These are phyloP conservation scores for Physeter macrocephalus DNA, from an alignment of 2,113 vertebrate genomes.

Conservation along the genomic window DNA sequence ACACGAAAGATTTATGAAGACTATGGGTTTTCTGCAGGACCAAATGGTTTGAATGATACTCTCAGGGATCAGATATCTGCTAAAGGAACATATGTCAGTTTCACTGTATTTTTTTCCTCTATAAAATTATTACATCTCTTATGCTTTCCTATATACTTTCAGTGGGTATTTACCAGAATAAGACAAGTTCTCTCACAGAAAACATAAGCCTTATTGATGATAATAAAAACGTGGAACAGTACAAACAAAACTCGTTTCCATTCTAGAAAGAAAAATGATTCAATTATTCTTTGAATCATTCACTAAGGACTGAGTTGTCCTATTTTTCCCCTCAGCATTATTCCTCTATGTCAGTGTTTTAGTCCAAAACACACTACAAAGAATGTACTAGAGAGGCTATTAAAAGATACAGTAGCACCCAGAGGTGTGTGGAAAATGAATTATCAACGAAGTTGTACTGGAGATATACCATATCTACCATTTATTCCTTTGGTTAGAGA, in stretches of 20 bases:
- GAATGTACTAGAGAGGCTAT: background rate
- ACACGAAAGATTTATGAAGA: conserved; percentile 32
- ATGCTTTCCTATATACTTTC: conserved; percentile 46
- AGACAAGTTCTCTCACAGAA: conserved; percentile 19
- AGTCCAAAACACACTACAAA: conserved; percentile 34
- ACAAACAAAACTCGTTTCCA: background rate
- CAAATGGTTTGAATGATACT: conserved; percentile 30
- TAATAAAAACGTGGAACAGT: conserved; percentile 58
- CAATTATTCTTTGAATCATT: conserved; percentile 43
- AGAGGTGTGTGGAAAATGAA: conserved; percentile 36
- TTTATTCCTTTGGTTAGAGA: background rate
- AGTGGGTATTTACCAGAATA: conserved; percentile 31
- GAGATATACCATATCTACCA: background rate
- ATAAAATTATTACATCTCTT: conserved; percentile 3
- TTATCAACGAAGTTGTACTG: background rate
- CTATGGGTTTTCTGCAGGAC: background rate
- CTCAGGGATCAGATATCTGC: background rate
- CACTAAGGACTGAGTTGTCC: background rate
- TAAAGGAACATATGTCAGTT: conserved; percentile 23
- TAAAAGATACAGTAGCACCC: conserved; percentile 1
- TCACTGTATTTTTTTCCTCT: background rate
- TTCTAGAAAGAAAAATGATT: conserved; percentile 51
- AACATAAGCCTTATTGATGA: conserved; percentile 31
- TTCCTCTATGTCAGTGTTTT: conserved; percentile 47
- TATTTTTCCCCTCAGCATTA: conserved; percentile 22